Percentiles rank a stretch among this genome's conserved stretches.
These are phyloP conservation scores for Rhopalosiphum nymphaeae DNA, from an alignment of 2,888 invertebrate genomes.

Conservation along the genomic window DNA sequence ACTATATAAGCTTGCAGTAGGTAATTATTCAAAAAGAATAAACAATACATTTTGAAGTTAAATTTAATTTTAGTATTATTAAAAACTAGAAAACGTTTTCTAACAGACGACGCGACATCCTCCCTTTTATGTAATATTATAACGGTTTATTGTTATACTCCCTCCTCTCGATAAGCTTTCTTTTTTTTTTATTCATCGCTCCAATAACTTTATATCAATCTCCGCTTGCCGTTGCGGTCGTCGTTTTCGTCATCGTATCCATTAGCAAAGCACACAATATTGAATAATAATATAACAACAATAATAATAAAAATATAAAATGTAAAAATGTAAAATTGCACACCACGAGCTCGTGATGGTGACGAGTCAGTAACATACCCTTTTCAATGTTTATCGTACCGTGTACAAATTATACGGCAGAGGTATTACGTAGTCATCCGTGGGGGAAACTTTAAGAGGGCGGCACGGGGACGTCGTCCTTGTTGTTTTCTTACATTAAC, in stretches of 20 bases:
- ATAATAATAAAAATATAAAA: constrained; percentile 15
- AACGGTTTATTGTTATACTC: constrained; percentile 39
- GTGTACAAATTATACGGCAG: constrained; percentile 65
- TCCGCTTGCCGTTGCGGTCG: neutral
- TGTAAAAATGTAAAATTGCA: constrained; percentile 26
- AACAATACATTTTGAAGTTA: constrained; percentile 28
- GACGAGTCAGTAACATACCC: constrained; percentile 65
- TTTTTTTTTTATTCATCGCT: neutral
- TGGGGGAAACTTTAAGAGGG: constrained; percentile 65
- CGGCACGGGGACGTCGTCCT: constrained; percentile 41
- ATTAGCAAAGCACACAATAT: constrained; percentile 52
- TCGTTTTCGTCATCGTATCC: constrained; percentile 17
- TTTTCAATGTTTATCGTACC: constrained; percentile 65
- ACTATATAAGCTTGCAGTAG: constrained; percentile 13
- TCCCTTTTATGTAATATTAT: constrained; percentile 33
- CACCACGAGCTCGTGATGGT: constrained; percentile 18
- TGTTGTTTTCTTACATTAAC: constrained; percentile 63
- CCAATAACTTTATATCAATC: constrained; percentile 29
- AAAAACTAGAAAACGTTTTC: constrained; percentile 41
- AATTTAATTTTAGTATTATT: constrained; percentile 47
- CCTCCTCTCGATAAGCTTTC: constrained; percentile 34
- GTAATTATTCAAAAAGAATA: constrained; percentile 46
- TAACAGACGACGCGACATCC: neutral
- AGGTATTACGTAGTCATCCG: constrained; percentile 65
- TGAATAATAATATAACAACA: constrained; percentile 24